A percentile compares a stretch with the other conserved stretches of the same genome.
These are phyloP conservation scores for Drosophila formosana DNA, from an alignment of 2,888 invertebrate species.

Conservation along the genomic window DNA sequence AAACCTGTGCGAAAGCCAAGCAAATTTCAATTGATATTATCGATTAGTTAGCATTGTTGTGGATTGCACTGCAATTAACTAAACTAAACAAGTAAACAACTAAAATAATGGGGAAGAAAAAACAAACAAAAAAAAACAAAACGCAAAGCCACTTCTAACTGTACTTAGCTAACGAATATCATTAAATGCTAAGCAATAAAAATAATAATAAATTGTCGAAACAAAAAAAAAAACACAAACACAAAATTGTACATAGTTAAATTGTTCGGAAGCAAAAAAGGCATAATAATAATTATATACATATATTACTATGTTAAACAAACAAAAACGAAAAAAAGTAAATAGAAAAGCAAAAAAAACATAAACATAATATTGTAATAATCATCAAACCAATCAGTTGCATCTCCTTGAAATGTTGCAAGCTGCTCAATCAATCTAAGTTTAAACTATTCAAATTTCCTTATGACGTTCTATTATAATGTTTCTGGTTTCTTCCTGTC, in stretches of 20 bases:
- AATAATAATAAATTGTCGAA: neutral
- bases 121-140: neutral
- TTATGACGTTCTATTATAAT: constrained; percentile 7
- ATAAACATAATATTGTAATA: constrained; percentile 24
- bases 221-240: neutral
- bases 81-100: neutral
- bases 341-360: neutral
- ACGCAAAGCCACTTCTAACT: constrained; percentile 22
- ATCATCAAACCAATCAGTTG: constrained; percentile 18
- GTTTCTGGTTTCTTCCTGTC: neutral
- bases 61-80: constrained; percentile 37
- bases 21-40: constrained; percentile 58
- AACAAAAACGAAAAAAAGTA: neutral
- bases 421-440: constrained; percentile 39
- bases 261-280: constrained; percentile 52
- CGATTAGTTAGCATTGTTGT: constrained; percentile 54
- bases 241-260: constrained; percentile 55
- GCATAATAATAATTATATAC: constrained; percentile 13
- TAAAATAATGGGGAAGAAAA: constrained; percentile 1
- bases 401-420: constrained; percentile 12
- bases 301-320: constrained; percentile 24
- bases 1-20: constrained; percentile 40
- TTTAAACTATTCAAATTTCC: constrained; percentile 10
- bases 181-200: constrained; percentile 69
- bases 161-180: constrained; percentile 58